Percentiles rank a stretch among this genome's conserved stretches.
Evolutionary conservation across 2,888 invertebrate species (phyloP).

Genomic region (Orthosia incerta): DNA sequence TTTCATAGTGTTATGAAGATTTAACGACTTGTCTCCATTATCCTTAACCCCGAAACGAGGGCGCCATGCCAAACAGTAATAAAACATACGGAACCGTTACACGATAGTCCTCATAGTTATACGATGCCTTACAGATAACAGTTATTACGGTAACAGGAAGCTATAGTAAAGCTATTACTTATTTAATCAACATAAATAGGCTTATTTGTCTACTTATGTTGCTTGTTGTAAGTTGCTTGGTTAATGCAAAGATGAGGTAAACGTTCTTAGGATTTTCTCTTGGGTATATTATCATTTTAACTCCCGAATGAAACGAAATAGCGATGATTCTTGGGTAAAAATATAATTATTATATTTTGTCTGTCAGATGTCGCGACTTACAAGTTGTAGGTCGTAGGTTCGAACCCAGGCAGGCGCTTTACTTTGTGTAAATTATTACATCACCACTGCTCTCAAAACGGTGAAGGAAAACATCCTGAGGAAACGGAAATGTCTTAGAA

Average conservation of each 20-base stretch:
- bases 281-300: too few species aligned
- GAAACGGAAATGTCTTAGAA: too few species aligned
- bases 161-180: conserved; percentile 15
- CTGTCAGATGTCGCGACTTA: too few species aligned
- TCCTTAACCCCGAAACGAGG: conserved; percentile 45
- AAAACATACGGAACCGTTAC: conserved; percentile 47
- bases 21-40: conserved; percentile 59
- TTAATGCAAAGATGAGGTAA: background rate
- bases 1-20: conserved; percentile 57
- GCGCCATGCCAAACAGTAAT: conserved; percentile 43
- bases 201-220: background rate
- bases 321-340: too few species aligned
- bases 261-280: background rate
- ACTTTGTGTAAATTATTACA: too few species aligned
- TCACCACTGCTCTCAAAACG: too few species aligned
- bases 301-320: too few species aligned
- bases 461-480: too few species aligned
- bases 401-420: too few species aligned
- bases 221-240: background rate
- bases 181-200: conserved; percentile 1
- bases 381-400: too few species aligned
- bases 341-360: too few species aligned
- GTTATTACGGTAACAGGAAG: conserved; percentile 4
- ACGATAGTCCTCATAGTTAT: conserved; percentile 41
- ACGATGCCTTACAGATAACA: conserved; percentile 20